Conservation (phyloP, 2,113 vertebrate genomes). For the Gallinago undulata region DNA sequence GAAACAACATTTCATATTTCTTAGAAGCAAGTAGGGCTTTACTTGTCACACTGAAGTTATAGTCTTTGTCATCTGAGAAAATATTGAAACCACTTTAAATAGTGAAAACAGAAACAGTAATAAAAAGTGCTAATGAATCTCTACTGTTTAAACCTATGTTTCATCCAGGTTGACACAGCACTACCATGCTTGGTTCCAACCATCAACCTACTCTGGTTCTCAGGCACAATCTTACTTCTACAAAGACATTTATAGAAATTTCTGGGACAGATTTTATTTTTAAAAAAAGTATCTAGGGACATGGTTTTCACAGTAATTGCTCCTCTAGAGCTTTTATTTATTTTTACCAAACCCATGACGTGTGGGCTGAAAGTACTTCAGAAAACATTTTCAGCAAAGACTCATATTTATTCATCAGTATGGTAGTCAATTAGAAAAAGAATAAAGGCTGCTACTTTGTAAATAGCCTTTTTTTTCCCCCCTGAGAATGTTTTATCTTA, state of each 20-base stretch:
- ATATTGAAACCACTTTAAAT: not conserved
- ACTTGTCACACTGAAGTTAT: not conserved
- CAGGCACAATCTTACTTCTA: not conserved
- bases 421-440: not conserved
- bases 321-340: constrained; percentile 32
- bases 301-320: not conserved
- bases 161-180: not conserved
- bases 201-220: not conserved
- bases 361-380: constrained; percentile 34
- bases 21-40: not conserved
- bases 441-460: not conserved
- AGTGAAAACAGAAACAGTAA: not conserved
- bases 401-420: not conserved
- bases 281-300: not conserved
- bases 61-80: not conserved
- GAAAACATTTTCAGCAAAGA: not conserved
- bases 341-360: constrained; percentile 42
- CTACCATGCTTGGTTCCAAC: not conserved
- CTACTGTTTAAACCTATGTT: not conserved
- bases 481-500: not conserved
- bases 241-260: not conserved
- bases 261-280: not conserved
- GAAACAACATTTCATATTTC: not conserved
- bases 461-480: not conserved
- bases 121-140: not conserved